phyloP scores from a whole-genome alignment of 2,797 vertebrate genomes.

The Acestrorhynchus altus region DNA sequence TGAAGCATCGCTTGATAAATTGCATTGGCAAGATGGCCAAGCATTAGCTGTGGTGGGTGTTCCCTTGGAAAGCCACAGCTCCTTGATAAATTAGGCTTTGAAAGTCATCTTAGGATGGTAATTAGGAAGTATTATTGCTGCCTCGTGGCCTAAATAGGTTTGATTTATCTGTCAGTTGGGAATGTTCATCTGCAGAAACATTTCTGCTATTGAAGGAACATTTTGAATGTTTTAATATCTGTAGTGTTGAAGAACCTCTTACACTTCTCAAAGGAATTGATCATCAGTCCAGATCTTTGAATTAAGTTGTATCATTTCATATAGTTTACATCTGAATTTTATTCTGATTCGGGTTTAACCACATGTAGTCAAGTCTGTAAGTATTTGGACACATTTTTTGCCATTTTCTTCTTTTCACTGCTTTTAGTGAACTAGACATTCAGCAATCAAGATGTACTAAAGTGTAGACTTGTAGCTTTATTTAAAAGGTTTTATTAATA shows the following conservation, averaged over 20 bases:
- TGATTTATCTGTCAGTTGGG: constrained; percentile 32
- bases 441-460: too few species aligned
- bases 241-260: neutral
- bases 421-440: too few species aligned
- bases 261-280: neutral
- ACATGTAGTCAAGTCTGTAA: too few species aligned
- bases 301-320: too few species aligned
- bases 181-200: neutral
- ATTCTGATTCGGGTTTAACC: too few species aligned
- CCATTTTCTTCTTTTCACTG: too few species aligned
- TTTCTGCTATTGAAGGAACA: neutral
- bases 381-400: too few species aligned
- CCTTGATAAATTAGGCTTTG: constrained; percentile 60
- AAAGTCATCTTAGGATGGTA: constrained; percentile 46
- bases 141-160: constrained; percentile 52
- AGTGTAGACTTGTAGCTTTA: too few species aligned
- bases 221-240: neutral
- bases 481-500: too few species aligned
- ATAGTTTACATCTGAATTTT: too few species aligned
- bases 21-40: neutral
- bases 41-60: constrained; percentile 34
- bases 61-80: constrained; percentile 40
- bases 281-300: too few species aligned
- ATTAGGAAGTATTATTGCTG: constrained; percentile 59
- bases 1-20: constrained; percentile 15